Conservation (phyloP, 2,888 invertebrate genomes). For the Metalampra italica region DNA sequence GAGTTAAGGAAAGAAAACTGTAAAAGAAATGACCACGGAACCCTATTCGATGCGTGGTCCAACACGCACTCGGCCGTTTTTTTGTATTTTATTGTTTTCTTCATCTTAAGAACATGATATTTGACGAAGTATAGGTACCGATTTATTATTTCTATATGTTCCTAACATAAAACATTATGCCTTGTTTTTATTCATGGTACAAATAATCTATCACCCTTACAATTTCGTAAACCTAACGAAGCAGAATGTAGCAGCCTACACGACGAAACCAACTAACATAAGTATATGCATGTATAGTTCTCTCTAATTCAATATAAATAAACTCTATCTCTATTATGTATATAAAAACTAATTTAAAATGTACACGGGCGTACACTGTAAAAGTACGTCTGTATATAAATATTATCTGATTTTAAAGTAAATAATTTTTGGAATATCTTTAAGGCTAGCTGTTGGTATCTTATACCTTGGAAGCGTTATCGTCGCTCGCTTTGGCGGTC, state of each 20-base stretch:
- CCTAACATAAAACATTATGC: slow-evolving; percentile 56
- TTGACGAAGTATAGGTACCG: neutral
- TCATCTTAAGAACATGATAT: neutral
- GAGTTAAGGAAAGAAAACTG: too few species aligned
- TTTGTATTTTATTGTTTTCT: too few species aligned
- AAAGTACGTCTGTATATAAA: slow-evolving; percentile 75
- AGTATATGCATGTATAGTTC: slow-evolving; percentile 42
- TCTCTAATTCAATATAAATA: slow-evolving; percentile 67
- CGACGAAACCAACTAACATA: slow-evolving; percentile 38
- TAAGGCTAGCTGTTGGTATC: slow-evolving; percentile 67
- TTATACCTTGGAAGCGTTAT: slow-evolving; percentile 66
- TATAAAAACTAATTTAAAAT: slow-evolving; percentile 58
- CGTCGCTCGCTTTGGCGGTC: slow-evolving; percentile 49
- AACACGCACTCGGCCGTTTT: too few species aligned
- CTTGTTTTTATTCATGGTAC: slow-evolving; percentile 44
- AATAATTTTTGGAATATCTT: slow-evolving; percentile 75
- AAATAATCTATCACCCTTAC: slow-evolving; percentile 53
- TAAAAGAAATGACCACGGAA: too few species aligned
- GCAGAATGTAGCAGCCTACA: slow-evolving; percentile 63
- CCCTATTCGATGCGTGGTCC: too few species aligned
- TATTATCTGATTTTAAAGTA: slow-evolving; percentile 74
- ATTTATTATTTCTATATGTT: neutral
- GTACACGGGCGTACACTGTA: slow-evolving; percentile 74
- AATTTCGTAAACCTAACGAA: slow-evolving; percentile 50
- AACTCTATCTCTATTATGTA: slow-evolving; percentile 50